phyloP scores from a whole-genome alignment of 1,140 invertebrate species.

The Halesus radiatus region DNA sequence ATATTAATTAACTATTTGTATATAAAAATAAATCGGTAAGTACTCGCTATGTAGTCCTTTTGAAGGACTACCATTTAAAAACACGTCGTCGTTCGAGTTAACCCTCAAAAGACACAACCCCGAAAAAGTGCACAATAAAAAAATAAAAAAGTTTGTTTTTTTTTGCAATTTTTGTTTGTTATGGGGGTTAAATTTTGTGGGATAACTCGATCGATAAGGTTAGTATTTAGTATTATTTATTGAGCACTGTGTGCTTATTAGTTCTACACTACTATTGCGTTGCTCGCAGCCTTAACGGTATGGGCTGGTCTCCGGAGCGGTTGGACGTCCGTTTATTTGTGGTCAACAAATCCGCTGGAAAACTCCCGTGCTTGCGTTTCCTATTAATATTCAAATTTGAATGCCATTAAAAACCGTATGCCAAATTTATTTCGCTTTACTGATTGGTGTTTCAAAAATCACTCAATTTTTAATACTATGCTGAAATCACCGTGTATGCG shows the following conservation, averaged over 20 bases:
- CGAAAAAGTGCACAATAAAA: not conserved
- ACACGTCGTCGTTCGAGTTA: not conserved
- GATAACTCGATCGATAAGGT: not conserved
- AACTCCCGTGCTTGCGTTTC: not conserved
- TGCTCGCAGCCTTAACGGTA: conserved; percentile 36
- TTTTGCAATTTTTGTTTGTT: not conserved
- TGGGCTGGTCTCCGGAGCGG: not conserved
- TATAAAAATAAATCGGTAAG: conserved; percentile 24
- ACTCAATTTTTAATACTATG: not conserved
- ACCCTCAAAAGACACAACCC: not conserved
- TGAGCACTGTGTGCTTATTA: conserved; percentile 35
- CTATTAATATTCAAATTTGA: not conserved
- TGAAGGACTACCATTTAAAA: not conserved
- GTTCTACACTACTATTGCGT: conserved; percentile 51
- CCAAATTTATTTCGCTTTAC: not conserved
- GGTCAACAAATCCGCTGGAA: conserved; percentile 2
- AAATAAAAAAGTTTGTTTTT: no score
- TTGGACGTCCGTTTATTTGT: conserved; percentile 3
- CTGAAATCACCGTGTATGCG: not conserved
- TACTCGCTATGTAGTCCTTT: conserved; percentile 1
- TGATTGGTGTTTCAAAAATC: not conserved
- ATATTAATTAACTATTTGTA: conserved; percentile 15
- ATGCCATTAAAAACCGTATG: not conserved
- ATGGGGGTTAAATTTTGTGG: not conserved
- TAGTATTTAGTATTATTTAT: conserved; percentile 37